Conservation (phyloP, 2,113 vertebrate genomes). For the Guaruba guarouba region DNA sequence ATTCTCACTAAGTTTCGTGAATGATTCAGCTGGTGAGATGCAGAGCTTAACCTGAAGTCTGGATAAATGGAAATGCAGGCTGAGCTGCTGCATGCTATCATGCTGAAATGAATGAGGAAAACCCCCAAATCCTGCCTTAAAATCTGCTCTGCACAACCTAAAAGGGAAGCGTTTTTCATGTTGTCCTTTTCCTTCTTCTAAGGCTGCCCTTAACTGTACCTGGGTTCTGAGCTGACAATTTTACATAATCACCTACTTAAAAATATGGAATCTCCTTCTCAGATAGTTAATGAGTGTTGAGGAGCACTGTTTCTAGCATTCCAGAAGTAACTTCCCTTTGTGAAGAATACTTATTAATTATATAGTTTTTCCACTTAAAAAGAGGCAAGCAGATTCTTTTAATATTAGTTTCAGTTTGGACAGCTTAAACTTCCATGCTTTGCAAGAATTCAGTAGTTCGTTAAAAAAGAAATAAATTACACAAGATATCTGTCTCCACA, state of each 20-base stretch:
- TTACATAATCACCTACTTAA: not conserved
- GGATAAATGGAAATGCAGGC: not conserved
- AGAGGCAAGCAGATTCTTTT: not conserved
- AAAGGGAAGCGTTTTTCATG: not conserved
- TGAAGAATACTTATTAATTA: not conserved
- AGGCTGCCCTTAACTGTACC: not conserved
- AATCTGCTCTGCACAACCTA: not conserved
- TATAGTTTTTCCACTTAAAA: not conserved
- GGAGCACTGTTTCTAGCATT: not conserved
- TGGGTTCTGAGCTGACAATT: not conserved
- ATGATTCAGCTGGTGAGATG: not conserved
- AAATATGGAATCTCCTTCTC: not conserved
- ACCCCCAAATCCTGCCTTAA: not conserved
- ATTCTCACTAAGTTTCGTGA: not conserved
- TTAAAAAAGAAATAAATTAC: not conserved
- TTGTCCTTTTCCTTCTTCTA: not conserved
- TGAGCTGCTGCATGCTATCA: not conserved
- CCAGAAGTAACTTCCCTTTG: not conserved
- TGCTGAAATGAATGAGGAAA: not conserved
- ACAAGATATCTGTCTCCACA: not conserved
- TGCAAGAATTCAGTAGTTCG: not conserved
- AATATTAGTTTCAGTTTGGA: not conserved
- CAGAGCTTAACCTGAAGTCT: not conserved
- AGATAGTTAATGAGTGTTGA: not conserved
- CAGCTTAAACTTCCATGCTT: not conserved